Evolutionary conservation across 1,140 invertebrate species (phyloP).

Genomic region (Heliconius melpomene): DNA sequence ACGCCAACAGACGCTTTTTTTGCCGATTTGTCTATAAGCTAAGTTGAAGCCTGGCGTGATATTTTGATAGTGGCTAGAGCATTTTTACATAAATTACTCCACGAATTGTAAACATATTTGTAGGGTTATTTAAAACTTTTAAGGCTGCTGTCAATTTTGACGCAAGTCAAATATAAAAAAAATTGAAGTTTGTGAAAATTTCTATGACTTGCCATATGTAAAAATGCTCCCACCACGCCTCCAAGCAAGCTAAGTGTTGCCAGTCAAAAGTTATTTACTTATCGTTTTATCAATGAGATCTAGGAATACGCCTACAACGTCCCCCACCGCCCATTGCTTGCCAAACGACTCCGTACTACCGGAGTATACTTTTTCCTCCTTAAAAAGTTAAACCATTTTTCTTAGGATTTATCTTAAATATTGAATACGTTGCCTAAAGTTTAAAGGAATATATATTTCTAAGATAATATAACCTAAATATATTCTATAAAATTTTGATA

Average conservation of each 20-base stretch:
- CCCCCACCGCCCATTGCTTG: constrained; percentile 96
- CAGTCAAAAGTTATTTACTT: constrained; percentile 84
- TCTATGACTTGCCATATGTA: constrained; percentile 13
- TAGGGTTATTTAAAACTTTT: too few species aligned
- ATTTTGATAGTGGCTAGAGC: constrained; percentile 47
- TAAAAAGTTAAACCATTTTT: constrained; percentile 25
- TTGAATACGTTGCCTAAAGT: background rate
- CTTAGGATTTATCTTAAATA: background rate
- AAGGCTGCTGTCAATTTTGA: too few species aligned
- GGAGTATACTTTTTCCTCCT: constrained; percentile 97
- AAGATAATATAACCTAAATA: background rate
- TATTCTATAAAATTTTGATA: background rate
- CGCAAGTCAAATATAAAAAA: too few species aligned
- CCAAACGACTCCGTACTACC: constrained; percentile 95
- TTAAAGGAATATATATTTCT: background rate
- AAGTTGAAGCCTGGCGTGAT: constrained; percentile 43
- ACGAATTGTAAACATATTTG: background rate
- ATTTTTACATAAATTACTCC: constrained; percentile 36
- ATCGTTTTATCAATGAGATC: constrained; percentile 98
- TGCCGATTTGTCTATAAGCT: constrained; percentile 33
- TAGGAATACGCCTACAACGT: constrained; percentile 97
- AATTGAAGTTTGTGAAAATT: too few species aligned
- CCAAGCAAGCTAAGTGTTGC: constrained; percentile 55
- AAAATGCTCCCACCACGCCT: constrained; percentile 59
- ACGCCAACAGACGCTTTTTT: constrained; percentile 28